Evolutionary conservation across 2,888 invertebrate species (phyloP), one percentile per base, ranked within the genome.

Genomic region (Notocelia uddmanniana): DNA sequence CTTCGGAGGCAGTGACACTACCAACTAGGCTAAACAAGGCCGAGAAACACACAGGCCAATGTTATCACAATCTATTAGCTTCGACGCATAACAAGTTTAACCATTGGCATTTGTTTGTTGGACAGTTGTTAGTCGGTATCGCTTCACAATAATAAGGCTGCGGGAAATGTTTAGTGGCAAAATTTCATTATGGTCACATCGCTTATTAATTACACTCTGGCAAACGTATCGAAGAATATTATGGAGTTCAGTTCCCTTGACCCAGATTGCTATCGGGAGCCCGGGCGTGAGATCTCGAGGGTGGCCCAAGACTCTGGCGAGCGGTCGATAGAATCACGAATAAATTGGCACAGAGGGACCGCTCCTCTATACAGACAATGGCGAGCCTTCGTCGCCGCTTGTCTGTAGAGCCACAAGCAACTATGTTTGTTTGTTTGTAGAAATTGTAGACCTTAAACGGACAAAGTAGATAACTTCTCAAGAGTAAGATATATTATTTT

Each of bases 241-340:
- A 37, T 37, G 45, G 45, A 72, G 62, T 68, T 60, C 48, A 34
- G 45, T 68, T 72, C 72, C 72, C 72, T 72, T 72, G 72, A 72
- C 72, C 72, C 57, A 68, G 72, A 68, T 72, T 48, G 54, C 19
- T 72, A 67, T 68, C 37, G 60, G 58, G 21, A 18, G 31, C 54
- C 55, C 60, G 71, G 73, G 64, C 66, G 60, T 67, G 60, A 71
- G 71, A 67, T 71, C 59, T 60, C 52, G 54, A 66, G 67, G 71
- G 50, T 70, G 57, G 60, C 64, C 64, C 67, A 67, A 31, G 71
- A 67, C 54, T 59, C 21, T 19, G 70, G 41, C 59, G 37, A 59
- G 21, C 54, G 71, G 45, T 71, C 71, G 71, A 71, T 71, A 67
- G 21, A 41, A 15, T 19, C 48, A 41, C 52, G 26, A 41, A 64